A percentile compares a stretch with the other conserved stretches of the same genome.
Conservation (phyloP, 2,797 vertebrate genomes). For the Sebastes nivosus region DNA sequence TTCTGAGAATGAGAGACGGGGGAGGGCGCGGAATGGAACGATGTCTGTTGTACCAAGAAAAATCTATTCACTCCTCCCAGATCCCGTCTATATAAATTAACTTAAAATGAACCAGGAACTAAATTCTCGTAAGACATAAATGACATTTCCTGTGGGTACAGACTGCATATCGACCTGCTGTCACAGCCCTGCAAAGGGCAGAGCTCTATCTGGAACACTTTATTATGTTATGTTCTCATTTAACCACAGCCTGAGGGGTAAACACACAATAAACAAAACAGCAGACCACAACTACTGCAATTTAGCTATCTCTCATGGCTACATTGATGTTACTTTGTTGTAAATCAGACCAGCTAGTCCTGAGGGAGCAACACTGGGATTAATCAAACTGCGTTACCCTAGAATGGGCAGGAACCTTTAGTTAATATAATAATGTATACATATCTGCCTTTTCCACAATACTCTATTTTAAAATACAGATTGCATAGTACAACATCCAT, state of each 20-base stretch:
- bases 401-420: constrained; percentile 8
- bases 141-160: constrained; percentile 58
- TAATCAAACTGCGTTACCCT: constrained; percentile 21
- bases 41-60: constrained; percentile 7
- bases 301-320: constrained; percentile 43
- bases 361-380: constrained; percentile 12
- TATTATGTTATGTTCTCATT: constrained; percentile 83
- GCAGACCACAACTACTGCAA: constrained; percentile 62
- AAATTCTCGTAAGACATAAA: constrained; percentile 55
- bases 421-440: constrained; percentile 1
- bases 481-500: neutral
- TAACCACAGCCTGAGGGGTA: constrained; percentile 75
- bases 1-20: neutral
- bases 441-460: neutral
- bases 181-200: constrained; percentile 77
- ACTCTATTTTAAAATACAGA: neutral
- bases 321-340: constrained; percentile 35
- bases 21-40: neutral
- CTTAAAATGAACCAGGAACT: constrained; percentile 32
- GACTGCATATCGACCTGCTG: constrained; percentile 52
- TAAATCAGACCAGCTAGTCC: constrained; percentile 49
- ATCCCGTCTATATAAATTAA: constrained; percentile 35
- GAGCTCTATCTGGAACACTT: constrained; percentile 64
- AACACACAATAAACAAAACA: constrained; percentile 71
- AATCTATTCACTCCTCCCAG: neutral